A percentile compares a stretch with the other conserved stretches of the same genome.
These are phyloP conservation scores for Drosophila ezoana DNA, from an alignment of 2,888 invertebrate genomes.

Conservation along the genomic window DNA sequence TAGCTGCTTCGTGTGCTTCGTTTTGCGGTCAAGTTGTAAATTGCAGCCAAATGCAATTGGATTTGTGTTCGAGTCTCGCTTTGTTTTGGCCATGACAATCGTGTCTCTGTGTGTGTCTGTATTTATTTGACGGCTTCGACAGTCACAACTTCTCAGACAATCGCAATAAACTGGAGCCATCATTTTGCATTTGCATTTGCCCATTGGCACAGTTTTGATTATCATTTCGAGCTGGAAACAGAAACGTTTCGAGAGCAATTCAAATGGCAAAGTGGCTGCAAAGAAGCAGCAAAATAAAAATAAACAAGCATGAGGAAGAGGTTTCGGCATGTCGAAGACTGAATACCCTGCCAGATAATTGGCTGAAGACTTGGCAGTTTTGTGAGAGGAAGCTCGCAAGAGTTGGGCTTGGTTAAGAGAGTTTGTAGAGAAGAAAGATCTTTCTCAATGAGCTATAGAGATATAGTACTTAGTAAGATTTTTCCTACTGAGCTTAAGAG, in stretches of 20 bases:
- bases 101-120: slow-evolving; percentile 19
- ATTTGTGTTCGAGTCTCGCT: slow-evolving; percentile 49
- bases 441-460: too few relatives aligned
- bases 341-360: too few relatives aligned
- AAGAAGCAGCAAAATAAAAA: background rate
- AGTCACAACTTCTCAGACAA: slow-evolving; percentile 60
- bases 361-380: too few relatives aligned
- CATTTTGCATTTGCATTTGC: slow-evolving; percentile 49
- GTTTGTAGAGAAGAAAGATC: too few relatives aligned
- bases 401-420: too few relatives aligned
- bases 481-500: too few relatives aligned
- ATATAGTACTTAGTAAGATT: too few relatives aligned
- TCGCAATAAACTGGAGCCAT: slow-evolving; percentile 43
- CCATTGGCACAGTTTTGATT: slow-evolving; percentile 69
- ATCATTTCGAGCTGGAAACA: slow-evolving; percentile 50
- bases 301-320: too few relatives aligned
- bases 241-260: slow-evolving; percentile 58
- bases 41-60: slow-evolving; percentile 63
- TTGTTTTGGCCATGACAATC: slow-evolving; percentile 42
- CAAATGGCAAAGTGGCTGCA: slow-evolving; percentile 52
- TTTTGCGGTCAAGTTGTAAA: slow-evolving; percentile 75
- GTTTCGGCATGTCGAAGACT: too few relatives aligned
- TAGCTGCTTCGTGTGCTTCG: slow-evolving; percentile 40
- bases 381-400: too few relatives aligned
- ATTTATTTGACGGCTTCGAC: slow-evolving; percentile 12